Conservation (phyloP, 2,113 vertebrate genomes). For the Cololabis saira region DNA sequence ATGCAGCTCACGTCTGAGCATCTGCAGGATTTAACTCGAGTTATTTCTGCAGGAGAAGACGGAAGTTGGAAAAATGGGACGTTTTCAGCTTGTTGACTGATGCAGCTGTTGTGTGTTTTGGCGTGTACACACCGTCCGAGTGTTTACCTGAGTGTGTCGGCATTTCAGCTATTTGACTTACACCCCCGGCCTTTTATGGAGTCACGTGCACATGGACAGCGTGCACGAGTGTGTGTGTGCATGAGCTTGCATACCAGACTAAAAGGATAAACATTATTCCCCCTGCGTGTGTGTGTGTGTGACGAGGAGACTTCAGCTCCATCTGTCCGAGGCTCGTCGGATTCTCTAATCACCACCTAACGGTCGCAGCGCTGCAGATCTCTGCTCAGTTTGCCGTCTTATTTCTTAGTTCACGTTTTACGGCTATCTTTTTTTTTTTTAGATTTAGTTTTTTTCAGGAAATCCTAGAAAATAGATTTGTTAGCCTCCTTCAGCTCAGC, state of each 20-base stretch:
- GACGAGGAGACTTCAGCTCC: constrained; percentile 40
- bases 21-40: too few species aligned
- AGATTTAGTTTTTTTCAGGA: neutral
- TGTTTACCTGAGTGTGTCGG: too few species aligned
- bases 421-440: neutral
- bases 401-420: neutral
- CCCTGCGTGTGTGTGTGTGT: neutral
- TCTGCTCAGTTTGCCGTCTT: constrained; percentile 1
- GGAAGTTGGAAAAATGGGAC: too few species aligned
- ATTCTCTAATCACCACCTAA: constrained; percentile 48
- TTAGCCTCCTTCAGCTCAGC: neutral
- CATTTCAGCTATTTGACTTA: too few species aligned
- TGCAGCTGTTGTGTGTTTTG: too few species aligned
- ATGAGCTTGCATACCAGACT: neutral
- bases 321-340: constrained; percentile 61
- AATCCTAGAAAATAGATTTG: neutral
- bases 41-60: too few species aligned
- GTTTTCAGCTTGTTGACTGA: too few species aligned
- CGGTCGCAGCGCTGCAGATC: constrained; percentile 12
- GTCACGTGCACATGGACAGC: too few species aligned
- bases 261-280: neutral
- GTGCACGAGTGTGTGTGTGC: too few species aligned
- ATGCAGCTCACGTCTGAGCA: too few species aligned
- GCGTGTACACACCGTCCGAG: too few species aligned
- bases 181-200: too few species aligned